Percentiles rank a stretch among this genome's conserved stretches.
phyloP scores from a whole-genome alignment of 2,888 invertebrate genomes.

The Dromius quadrimaculatus region DNA sequence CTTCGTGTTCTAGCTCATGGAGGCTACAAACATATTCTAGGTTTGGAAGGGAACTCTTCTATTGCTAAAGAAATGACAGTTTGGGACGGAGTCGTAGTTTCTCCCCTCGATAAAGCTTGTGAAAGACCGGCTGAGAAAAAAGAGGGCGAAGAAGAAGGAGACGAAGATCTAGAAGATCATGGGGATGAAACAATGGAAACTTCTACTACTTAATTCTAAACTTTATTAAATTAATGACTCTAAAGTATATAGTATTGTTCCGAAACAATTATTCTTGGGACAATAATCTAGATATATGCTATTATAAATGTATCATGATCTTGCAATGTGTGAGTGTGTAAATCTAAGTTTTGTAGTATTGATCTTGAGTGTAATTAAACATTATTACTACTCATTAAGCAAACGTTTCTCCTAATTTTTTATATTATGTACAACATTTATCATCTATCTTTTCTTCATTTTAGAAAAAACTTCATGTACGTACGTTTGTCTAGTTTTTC shows the following conservation, averaged over 20 bases:
- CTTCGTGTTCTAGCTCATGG: constrained; percentile 92
- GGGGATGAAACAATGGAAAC: constrained; percentile 71
- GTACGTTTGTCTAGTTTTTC: no score
- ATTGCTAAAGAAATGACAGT: constrained; percentile 89
- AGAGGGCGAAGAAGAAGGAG: constrained; percentile 77
- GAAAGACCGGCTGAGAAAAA: constrained; percentile 83
- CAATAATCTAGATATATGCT: constrained; percentile 14
- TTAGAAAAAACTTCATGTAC: no score
- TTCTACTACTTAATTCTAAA: constrained; percentile 57
- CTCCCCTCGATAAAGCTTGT: constrained; percentile 94
- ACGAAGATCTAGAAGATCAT: constrained; percentile 74
- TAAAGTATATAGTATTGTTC: constrained; percentile 2
- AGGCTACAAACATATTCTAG: constrained; percentile 92
- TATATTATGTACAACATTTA: no score
- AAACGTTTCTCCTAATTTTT: background rate
- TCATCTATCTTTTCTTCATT: no score
- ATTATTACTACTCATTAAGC: constrained; percentile 11
- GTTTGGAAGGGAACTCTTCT: constrained; percentile 71
- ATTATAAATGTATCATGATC: constrained; percentile 19
- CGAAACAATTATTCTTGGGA: constrained; percentile 1
- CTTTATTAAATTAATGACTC: constrained; percentile 20
- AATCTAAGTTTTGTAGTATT: constrained; percentile 26
- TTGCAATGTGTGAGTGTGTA: constrained; percentile 9
- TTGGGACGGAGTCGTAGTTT: constrained; percentile 96
- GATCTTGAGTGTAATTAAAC: no score